Evolutionary conservation across 2,888 invertebrate species (phyloP), one percentile per base, ranked within the genome.

Genomic region (Cordilura impudica): DNA sequence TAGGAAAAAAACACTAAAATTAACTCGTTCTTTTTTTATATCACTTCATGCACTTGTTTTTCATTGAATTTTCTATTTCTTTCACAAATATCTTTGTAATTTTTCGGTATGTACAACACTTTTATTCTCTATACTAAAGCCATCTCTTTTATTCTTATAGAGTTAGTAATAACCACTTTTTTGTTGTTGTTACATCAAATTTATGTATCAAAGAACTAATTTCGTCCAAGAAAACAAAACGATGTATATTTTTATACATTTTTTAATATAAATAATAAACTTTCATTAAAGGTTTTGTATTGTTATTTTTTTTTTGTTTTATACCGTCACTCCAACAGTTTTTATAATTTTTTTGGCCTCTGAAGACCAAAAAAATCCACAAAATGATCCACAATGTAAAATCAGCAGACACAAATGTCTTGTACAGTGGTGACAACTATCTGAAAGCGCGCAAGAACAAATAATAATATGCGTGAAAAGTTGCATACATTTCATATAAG

Each of bases 31-130:
- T 53, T 54, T 29, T 67, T 49, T 31, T 12, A 58, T 54, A 43
- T 63, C 16, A 21, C 19, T 69, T 65, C 56, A 54, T 61, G 43
- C 65, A 70, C 39, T 71, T 51, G 29, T 63, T 74, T 71, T 56
- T 49, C 16, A 56, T 39, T 60, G 21, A 51, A 58, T 72, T 70
- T 70, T 73, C 19, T 49, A 14, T 43, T 39, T 66, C 53, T 66
- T 74, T 53, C 60, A 74, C 61, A 72, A 54, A 54, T 75, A 53
- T 60, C 39, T 61, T 71, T 23, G 21, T 61, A 69, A 78, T 78
- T 78, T 72, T 79, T 79, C 63, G 67, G 79, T 79, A 79, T 79
- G 79, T 79, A 79, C 79, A 79, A 79, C 71, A 79, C 71, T 79
- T n/a, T 58, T 54, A 67, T 67, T 72, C 61, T 21, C 56, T 54